Evolutionary conservation across 2,797 vertebrate genomes (phyloP).

Genomic region (Macropodus opercularis): DNA sequence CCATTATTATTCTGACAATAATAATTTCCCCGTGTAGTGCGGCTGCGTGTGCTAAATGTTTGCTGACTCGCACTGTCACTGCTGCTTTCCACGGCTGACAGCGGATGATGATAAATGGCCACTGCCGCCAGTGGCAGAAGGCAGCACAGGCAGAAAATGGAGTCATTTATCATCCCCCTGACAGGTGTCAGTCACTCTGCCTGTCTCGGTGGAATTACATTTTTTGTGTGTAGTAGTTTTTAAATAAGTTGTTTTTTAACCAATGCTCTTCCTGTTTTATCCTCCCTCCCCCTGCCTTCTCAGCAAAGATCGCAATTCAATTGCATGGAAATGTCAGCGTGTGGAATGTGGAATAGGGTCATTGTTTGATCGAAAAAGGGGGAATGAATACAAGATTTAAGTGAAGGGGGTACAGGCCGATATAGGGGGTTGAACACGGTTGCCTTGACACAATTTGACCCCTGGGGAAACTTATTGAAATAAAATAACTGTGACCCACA

Average conservation of each 20-base stretch:
- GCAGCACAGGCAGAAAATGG: slow-evolving; percentile 99
- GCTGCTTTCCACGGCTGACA: slow-evolving; percentile 98
- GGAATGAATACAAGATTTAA: slow-evolving; percentile 79
- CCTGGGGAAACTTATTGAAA: slow-evolving; percentile 89
- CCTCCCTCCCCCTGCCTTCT: slow-evolving; percentile 53
- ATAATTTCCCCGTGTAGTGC: slow-evolving; percentile 99
- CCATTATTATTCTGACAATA: slow-evolving; percentile 99
- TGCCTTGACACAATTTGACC: slow-evolving; percentile 85
- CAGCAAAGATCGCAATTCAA: slow-evolving; percentile 89
- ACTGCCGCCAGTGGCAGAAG: slow-evolving; percentile 97
- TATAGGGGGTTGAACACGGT: slow-evolving; percentile 78
- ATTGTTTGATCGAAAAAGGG: slow-evolving; percentile 85
- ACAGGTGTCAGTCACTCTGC: slow-evolving; percentile 99
- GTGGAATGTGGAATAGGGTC: slow-evolving; percentile 82
- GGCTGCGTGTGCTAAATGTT: slow-evolving; percentile 99
- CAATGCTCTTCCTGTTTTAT: slow-evolving; percentile 86
- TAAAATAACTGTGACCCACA: slow-evolving; percentile 88
- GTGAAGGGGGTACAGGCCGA: slow-evolving; percentile 26
- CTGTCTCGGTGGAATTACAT: slow-evolving; percentile 95
- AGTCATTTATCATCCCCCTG: slow-evolving; percentile 99
- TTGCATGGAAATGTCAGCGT: slow-evolving; percentile 85
- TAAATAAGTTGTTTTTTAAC: slow-evolving; percentile 98
- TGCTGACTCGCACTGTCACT: slow-evolving; percentile 99
- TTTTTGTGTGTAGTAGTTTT: slow-evolving; percentile 91
- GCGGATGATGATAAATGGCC: slow-evolving; percentile 99